Percentiles rank a stretch among this genome's conserved stretches.
Conservation (phyloP, 2,113 vertebrate species). For the Pionites leucogaster region DNA sequence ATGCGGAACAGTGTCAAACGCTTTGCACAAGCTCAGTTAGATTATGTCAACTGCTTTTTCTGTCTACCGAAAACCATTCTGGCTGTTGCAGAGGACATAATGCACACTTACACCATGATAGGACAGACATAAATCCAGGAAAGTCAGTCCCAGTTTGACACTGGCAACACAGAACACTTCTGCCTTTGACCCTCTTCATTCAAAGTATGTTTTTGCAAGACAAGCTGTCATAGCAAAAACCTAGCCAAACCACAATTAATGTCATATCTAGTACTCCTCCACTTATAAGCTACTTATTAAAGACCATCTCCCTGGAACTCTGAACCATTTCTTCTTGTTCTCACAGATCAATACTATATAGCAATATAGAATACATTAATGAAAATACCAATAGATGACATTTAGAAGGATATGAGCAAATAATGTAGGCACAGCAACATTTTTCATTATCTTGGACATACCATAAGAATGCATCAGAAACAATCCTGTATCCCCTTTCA, state of each 20-base stretch:
- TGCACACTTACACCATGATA: background rate
- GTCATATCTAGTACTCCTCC: background rate
- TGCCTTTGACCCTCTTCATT: background rate
- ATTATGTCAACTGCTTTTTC: background rate
- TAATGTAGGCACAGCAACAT: background rate
- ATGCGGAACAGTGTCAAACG: no score
- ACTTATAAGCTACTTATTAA: background rate
- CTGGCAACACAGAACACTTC: background rate
- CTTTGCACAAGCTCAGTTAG: no score
- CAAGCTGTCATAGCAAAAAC: background rate
- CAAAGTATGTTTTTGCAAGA: background rate
- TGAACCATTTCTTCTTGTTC: background rate
- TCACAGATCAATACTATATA: background rate
- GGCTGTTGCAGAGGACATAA: background rate
- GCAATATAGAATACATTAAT: background rate
- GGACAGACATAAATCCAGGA: background rate
- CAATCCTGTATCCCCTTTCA: background rate
- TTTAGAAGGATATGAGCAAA: background rate
- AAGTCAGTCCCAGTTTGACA: background rate
- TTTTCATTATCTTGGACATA: background rate
- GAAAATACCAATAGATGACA: background rate
- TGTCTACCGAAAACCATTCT: background rate
- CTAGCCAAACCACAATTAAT: background rate
- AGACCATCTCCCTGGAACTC: background rate
- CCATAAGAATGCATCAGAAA: background rate